Conservation (phyloP, 2,888 invertebrate species). For the Chirona hameri region DNA sequence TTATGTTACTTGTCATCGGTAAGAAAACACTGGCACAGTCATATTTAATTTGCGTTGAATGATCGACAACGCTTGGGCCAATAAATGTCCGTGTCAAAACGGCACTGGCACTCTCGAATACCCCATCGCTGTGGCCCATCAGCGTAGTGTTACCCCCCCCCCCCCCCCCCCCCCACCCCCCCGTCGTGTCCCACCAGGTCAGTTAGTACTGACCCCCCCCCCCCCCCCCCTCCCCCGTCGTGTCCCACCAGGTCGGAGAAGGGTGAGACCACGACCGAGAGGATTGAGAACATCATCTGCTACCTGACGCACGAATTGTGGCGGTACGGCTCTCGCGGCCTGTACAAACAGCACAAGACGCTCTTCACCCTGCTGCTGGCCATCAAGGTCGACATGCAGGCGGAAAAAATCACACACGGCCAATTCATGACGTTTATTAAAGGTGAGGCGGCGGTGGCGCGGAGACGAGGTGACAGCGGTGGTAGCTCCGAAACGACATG, state of each 20-base stretch:
- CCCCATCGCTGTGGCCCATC: too few relatives aligned
- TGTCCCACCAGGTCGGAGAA: conserved; percentile 60
- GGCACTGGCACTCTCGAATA: too few relatives aligned
- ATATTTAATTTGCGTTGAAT: too few relatives aligned
- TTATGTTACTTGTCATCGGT: too few relatives aligned
- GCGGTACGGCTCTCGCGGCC: conserved; percentile 84
- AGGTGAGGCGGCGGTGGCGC: conserved; percentile 48
- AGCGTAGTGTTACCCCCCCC: too few relatives aligned
- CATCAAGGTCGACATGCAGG: conserved; percentile 88
- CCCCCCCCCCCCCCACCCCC: too few relatives aligned
- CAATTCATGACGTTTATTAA: conserved; percentile 93
- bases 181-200: conserved; percentile 52
- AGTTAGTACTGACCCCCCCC: conserved; percentile 43
- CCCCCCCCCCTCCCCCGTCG: too few relatives aligned
- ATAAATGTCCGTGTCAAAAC: too few relatives aligned
- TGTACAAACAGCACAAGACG: conserved; percentile 89
- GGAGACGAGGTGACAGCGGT: too few relatives aligned
- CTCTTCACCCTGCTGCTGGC: conserved; percentile 90
- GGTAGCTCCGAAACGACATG: too few relatives aligned
- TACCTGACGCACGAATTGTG: conserved; percentile 89
- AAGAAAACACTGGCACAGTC: too few relatives aligned
- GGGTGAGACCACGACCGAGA: conserved; percentile 75
- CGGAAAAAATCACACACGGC: conserved; percentile 73
- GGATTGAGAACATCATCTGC: conserved; percentile 81
- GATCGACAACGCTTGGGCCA: too few relatives aligned